Evolutionary conservation across 2,888 invertebrate genomes (phyloP), one percentile per base, ranked within the genome.

Genomic region (Tachina fera): DNA sequence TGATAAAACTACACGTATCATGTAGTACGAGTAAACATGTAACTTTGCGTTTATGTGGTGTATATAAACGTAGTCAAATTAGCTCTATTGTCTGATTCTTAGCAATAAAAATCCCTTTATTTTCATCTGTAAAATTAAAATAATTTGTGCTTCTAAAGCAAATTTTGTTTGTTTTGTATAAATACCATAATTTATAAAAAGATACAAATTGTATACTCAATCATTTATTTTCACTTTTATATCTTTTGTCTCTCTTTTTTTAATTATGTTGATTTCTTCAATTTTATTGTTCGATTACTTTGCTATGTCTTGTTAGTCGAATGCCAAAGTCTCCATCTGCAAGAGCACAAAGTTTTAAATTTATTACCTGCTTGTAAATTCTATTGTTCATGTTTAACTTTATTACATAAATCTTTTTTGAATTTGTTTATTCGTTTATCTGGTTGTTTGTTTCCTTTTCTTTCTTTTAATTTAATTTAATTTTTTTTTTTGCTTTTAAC

Each of bases 351-450:
- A 9, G 41, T 47, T 83, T 79, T 79, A 83, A 82, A 60, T 76
- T 76, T 86, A 83, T 83, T 86, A 76, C 86, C 72, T 76, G 74
- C 16, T 71, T 76, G 49, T 53, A 76, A 76, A 80, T 83, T 78
- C 53, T 65, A 61, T 83, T 86, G 75, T 67, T 72, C 56, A 75
- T 77, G 31, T 67, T 61, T 43, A 83, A 77, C 45, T 77, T 77
- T 76, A 60, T 74, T 78, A 68, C 77, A 78, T 22, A 60, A 78
- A 68, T 81, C 53, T 56, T 58, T 76, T 86, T 79, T 67, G 75
- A 58, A 71, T 75, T 71, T 67, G 41, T 75, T 70, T 79, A 65
- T 71, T 74, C n/a, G 22, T 78, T 60, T 61, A 53, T 71, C 43
- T 63, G 14, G 49, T 74, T 82, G 72, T 74, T 71, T 68, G 47